Percentiles rank a stretch among this genome's conserved stretches.
Conservation (phyloP, 2,797 vertebrate species). For the Chromis chromis region DNA sequence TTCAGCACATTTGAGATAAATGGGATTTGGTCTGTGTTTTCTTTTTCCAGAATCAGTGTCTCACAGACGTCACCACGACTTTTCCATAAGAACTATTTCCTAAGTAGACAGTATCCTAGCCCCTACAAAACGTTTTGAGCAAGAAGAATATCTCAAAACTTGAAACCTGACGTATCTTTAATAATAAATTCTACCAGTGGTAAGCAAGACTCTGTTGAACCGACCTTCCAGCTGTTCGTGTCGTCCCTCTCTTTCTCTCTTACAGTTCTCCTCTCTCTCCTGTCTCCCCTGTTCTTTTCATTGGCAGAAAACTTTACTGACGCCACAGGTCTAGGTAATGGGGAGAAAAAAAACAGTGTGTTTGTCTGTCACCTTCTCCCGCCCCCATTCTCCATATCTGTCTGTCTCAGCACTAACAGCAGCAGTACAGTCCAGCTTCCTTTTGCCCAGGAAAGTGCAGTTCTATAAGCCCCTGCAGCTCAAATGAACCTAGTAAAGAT, state of each 20-base stretch:
- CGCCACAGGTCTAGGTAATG: conserved; percentile 88
- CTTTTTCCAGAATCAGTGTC: too few relatives aligned
- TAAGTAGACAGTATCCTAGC: neutral
- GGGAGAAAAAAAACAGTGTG: conserved; percentile 61
- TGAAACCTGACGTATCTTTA: too few relatives aligned
- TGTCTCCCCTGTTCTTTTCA: conserved; percentile 68
- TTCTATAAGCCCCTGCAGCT: conserved; percentile 15
- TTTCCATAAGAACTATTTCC: neutral
- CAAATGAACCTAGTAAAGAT: neutral
- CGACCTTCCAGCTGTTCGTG: conserved; percentile 27
- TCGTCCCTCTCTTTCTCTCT: conserved; percentile 49
- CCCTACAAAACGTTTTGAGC: too few relatives aligned
- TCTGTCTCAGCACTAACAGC: conserved; percentile 25
- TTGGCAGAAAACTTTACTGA: conserved; percentile 91
- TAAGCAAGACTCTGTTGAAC: neutral
- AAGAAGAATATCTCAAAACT: too few relatives aligned
- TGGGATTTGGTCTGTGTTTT: neutral
- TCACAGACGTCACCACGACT: too few relatives aligned
- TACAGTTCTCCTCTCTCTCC: conserved; percentile 78
- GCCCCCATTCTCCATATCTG: conserved; percentile 12
- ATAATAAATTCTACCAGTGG: too few relatives aligned
- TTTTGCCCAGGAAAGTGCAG: neutral
- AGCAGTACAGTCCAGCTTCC: conserved; percentile 59
- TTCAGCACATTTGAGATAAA: neutral
- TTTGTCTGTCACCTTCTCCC: conserved; percentile 56